These are phyloP conservation scores for Mormyrus lacerda DNA, from an alignment of 2,113 vertebrate species.

Conservation along the genomic window DNA sequence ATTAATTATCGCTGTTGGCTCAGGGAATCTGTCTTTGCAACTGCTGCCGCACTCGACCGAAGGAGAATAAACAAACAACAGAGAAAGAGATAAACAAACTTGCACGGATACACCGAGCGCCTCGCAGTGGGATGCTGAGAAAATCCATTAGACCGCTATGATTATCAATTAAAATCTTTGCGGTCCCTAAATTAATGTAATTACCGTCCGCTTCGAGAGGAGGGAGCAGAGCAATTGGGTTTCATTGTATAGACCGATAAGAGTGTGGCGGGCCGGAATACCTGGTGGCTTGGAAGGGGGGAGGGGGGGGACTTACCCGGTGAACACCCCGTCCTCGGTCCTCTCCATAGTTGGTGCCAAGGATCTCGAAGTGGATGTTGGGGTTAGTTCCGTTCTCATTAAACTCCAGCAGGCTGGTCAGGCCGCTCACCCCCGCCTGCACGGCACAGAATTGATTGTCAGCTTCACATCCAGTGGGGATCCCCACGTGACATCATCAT, in stretches of 20 bases:
- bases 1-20: constrained; percentile 35
- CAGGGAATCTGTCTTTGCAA: constrained; percentile 13
- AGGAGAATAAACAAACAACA: constrained; percentile 31
- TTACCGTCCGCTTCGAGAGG: constrained; percentile 21
- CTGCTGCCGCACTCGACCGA: constrained; percentile 23
- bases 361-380: constrained; percentile 93
- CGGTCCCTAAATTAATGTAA: constrained; percentile 33
- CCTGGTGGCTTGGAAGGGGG: background rate
- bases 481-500: background rate
- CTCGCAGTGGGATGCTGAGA: constrained; percentile 32
- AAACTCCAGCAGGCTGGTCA: constrained; percentile 92
- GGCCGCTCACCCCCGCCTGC: constrained; percentile 82
- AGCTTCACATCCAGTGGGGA: background rate
- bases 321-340: constrained; percentile 88
- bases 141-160: constrained; percentile 42
- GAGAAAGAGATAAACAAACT: constrained; percentile 26
- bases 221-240: background rate
- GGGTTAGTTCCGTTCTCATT: constrained; percentile 88
- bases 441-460: constrained; percentile 11
- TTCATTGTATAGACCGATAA: background rate
- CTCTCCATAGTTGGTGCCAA: constrained; percentile 96
- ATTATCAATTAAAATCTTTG: constrained; percentile 42
- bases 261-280: background rate
- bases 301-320: constrained; percentile 65
- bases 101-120: constrained; percentile 11